phyloP scores from a whole-genome alignment of 2,797 vertebrate species.

The Lacerta bilineata region DNA sequence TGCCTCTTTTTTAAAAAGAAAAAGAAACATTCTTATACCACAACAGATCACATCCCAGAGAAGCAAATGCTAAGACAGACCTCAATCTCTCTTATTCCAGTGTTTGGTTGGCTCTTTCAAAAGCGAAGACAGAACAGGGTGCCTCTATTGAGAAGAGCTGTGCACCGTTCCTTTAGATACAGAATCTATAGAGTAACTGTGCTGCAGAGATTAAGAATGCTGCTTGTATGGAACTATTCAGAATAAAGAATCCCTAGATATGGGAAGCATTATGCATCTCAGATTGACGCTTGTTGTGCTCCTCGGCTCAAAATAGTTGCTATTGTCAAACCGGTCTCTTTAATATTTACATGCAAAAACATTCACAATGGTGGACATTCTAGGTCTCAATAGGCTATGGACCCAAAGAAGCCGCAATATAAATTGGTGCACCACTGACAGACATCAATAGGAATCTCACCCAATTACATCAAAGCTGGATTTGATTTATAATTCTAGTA shows the following conservation, averaged over 20 bases:
- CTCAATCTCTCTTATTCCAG: slow-evolving; percentile 43
- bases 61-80: slow-evolving; percentile 43
- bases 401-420: slow-evolving; percentile 16
- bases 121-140: slow-evolving; percentile 50
- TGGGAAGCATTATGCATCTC: slow-evolving; percentile 64
- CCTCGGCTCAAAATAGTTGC: slow-evolving; percentile 66
- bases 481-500: slow-evolving; percentile 49
- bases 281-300: slow-evolving; percentile 62
- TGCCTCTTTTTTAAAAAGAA: slow-evolving; percentile 56
- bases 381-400: slow-evolving; percentile 37
- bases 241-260: slow-evolving; percentile 46
- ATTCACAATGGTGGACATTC: slow-evolving; percentile 61
- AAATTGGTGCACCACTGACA: slow-evolving; percentile 61
- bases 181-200: slow-evolving; percentile 34
- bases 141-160: slow-evolving; percentile 46
- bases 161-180: slow-evolving; percentile 42
- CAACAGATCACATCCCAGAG: slow-evolving; percentile 42
- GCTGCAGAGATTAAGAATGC: slow-evolving; percentile 59
- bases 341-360: slow-evolving; percentile 68
- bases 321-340: slow-evolving; percentile 69
- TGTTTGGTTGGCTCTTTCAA: slow-evolving; percentile 57
- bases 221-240: slow-evolving; percentile 64
- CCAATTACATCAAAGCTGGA: slow-evolving; percentile 54
- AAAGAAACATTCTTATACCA: slow-evolving; percentile 1
- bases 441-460: slow-evolving; percentile 59